A percentile compares a stretch with the other conserved stretches of the same genome.
These are phyloP conservation scores for Agrilus mali DNA, from an alignment of 2,888 invertebrate genomes.

Conservation along the genomic window DNA sequence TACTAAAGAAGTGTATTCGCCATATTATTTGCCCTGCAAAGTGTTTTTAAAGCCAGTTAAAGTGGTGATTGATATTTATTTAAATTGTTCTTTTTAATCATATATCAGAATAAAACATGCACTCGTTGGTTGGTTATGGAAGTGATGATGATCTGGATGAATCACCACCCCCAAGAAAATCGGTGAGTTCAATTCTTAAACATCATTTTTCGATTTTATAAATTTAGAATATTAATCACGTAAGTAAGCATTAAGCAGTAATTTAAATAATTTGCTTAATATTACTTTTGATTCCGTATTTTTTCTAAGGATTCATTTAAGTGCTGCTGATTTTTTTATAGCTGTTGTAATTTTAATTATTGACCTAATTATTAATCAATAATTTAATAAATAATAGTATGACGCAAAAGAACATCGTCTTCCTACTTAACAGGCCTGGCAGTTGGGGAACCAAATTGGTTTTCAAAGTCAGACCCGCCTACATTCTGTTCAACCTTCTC, in stretches of 20 bases:
- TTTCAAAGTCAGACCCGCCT: background rate
- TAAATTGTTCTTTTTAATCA: no score
- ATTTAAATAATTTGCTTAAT: no score
- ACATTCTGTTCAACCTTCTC: constrained; percentile 1
- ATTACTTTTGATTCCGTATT: no score
- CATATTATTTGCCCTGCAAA: no score
- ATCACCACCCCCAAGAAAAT: constrained; percentile 21
- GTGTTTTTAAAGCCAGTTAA: no score
- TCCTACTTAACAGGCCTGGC: constrained; percentile 20
- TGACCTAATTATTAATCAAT: constrained; percentile 12
- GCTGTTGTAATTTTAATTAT: background rate
- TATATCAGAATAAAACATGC: constrained; percentile 39
- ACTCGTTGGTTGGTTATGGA: constrained; percentile 62
- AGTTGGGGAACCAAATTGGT: constrained; percentile 2
- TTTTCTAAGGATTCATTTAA: no score
- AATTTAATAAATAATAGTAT: constrained; percentile 24
- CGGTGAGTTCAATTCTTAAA: constrained; percentile 17
- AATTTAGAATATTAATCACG: no score
- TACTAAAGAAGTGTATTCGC: no score
- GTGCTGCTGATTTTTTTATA: no score
- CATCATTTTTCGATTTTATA: no score
- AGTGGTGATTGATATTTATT: no score
- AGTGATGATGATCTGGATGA: constrained; percentile 65
- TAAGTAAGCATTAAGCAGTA: no score
- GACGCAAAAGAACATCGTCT: constrained; percentile 22